phyloP scores from a whole-genome alignment of 2,113 vertebrate genomes.

The Ahaetulla prasina region DNA sequence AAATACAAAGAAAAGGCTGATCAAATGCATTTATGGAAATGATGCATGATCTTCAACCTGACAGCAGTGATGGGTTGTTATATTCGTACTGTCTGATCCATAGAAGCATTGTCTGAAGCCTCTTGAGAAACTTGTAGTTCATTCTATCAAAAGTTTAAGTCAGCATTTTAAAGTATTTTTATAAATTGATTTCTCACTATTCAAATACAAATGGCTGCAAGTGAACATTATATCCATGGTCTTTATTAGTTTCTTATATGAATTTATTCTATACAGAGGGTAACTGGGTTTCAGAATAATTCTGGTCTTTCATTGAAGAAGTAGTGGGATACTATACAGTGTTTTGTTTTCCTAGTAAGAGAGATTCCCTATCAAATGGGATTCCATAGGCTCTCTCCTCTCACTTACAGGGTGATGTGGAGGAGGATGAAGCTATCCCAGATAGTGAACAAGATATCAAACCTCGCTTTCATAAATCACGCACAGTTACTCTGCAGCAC shows the following conservation, averaged over 20 bases:
- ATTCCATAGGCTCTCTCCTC: not conserved
- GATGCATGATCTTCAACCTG: slow-evolving; percentile 40
- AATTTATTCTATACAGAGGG: not conserved
- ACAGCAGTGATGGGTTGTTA: slow-evolving; percentile 24
- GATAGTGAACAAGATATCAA: slow-evolving; percentile 98
- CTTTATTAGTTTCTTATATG: not conserved
- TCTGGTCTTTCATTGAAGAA: not conserved
- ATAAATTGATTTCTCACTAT: not conserved
- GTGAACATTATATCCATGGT: not conserved
- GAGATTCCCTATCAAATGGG: not conserved
- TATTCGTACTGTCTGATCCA: slow-evolving; percentile 67
- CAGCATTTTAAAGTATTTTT: not conserved
- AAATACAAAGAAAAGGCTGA: not conserved
- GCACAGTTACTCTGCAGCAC: slow-evolving; percentile 89
- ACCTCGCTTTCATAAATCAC: slow-evolving; percentile 93
- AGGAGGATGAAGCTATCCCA: slow-evolving; percentile 87
- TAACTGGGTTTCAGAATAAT: not conserved
- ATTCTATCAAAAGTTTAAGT: not conserved
- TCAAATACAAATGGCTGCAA: not conserved
- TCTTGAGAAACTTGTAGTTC: not conserved
- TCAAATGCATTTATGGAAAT: not conserved
- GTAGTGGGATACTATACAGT: not conserved
- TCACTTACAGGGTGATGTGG: slow-evolving; percentile 83
- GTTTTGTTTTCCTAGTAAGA: not conserved
- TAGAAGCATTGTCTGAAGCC: not conserved